phyloP scores from a whole-genome alignment of 2,888 invertebrate species.

The Clostera curtula region DNA sequence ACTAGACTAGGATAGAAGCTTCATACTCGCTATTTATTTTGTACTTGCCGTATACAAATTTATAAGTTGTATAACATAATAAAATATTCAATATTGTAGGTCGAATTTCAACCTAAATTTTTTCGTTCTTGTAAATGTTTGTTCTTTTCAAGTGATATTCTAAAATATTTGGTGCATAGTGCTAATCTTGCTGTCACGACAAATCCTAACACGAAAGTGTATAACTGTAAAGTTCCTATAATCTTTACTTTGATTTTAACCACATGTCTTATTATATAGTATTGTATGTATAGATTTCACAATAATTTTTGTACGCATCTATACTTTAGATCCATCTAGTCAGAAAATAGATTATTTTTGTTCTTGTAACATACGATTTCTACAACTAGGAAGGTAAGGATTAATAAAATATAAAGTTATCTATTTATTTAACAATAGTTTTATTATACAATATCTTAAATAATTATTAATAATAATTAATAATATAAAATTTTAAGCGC shows the following conservation, averaged over 20 bases:
- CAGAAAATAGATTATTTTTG: constrained; percentile 41
- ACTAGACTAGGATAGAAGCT: no score
- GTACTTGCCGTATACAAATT: no score
- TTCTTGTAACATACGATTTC: constrained; percentile 26
- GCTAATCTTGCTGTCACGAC: constrained; percentile 9
- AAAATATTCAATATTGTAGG: no score
- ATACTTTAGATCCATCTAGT: constrained; percentile 45
- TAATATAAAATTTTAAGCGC: not conserved
- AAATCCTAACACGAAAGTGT: constrained; percentile 14
- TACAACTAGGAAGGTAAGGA: constrained; percentile 17
- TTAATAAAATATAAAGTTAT: constrained; percentile 22
- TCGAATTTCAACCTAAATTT: no score
- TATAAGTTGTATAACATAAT: no score
- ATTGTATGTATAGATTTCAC: constrained; percentile 17
- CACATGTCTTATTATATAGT: constrained; percentile 10
- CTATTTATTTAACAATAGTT: constrained; percentile 22
- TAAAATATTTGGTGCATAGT: no score
- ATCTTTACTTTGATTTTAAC: constrained; percentile 25
- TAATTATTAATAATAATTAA: not conserved
- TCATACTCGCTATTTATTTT: no score
- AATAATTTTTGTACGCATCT: constrained; percentile 31
- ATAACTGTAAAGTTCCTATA: constrained; percentile 56
- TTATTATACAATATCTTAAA: constrained; percentile 12
- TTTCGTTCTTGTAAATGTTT: no score
- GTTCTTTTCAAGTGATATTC: no score